Evolutionary conservation across 2,888 invertebrate species (phyloP).

Genomic region (Gibbula magus): DNA sequence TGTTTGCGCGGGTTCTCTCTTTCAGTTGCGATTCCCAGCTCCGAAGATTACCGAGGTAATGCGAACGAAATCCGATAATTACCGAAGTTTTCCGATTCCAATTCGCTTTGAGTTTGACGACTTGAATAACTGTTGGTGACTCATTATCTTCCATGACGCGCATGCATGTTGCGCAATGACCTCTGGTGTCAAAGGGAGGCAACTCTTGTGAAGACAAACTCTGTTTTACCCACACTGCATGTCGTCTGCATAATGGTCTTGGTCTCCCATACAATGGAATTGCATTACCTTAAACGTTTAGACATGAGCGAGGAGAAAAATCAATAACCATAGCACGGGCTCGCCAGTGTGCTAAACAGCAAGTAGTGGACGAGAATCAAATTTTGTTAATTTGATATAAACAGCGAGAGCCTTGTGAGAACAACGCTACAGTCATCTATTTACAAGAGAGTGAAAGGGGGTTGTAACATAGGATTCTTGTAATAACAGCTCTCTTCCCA

Average conservation of each 20-base stretch:
- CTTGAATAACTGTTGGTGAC: conserved; percentile 10
- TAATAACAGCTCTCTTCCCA: neutral
- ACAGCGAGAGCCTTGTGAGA: conserved; percentile 22
- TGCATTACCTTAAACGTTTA: conserved; percentile 35
- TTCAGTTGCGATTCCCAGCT: neutral
- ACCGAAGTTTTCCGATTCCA: neutral
- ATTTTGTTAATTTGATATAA: conserved; percentile 36
- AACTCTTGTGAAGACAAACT: neutral
- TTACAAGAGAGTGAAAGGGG: neutral
- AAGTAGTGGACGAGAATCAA: conserved; percentile 27
- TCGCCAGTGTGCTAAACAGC: conserved; percentile 27
- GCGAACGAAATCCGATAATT: neutral
- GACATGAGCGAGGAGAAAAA: conserved; percentile 29
- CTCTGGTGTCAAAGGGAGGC: neutral
- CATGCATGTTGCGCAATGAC: neutral
- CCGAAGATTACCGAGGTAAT: neutral
- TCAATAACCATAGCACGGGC: conserved; percentile 22
- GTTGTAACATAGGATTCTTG: neutral
- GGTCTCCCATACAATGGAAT: conserved; percentile 27
- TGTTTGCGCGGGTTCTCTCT: neutral
- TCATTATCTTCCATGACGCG: neutral
- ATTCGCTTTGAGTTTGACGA: neutral
- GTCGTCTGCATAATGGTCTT: conserved; percentile 28
- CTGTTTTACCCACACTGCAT: conserved; percentile 16
- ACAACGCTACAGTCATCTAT: neutral